A percentile compares a stretch with the other conserved stretches of the same genome.
Conservation (phyloP, 2,888 invertebrate genomes). For the Macrophya alboannulata region DNA sequence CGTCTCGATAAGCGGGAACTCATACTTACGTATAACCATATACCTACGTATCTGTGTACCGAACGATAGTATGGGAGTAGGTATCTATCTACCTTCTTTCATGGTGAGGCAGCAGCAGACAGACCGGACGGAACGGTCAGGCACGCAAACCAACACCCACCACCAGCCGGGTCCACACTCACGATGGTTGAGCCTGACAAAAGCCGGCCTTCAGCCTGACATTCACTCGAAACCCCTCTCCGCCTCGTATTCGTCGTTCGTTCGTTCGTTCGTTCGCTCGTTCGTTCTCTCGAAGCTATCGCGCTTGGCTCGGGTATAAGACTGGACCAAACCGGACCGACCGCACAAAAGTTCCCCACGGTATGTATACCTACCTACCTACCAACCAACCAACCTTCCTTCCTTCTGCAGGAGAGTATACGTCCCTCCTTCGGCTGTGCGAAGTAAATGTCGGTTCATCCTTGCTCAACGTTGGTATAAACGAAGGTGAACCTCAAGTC, state of each 20-base stretch:
- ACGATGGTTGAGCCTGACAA: constrained; percentile 72
- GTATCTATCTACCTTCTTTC: constrained; percentile 1
- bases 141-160: constrained; percentile 51
- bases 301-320: constrained; percentile 55
- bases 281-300: constrained; percentile 60
- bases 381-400: constrained; percentile 60
- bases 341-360: constrained; percentile 72
- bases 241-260: constrained; percentile 56
- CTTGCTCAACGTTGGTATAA: neutral
- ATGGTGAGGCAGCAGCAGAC: constrained; percentile 26
- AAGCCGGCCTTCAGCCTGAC: constrained; percentile 79
- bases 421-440: neutral
- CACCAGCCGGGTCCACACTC: constrained; percentile 44
- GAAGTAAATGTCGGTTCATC: constrained; percentile 24
- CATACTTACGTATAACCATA: neutral
- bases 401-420: constrained; percentile 36
- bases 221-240: constrained; percentile 75
- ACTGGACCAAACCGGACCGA: constrained; percentile 66
- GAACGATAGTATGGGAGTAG: neutral
- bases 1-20: constrained; percentile 15
- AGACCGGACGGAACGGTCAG: constrained; percentile 39
- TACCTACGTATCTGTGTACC: neutral
- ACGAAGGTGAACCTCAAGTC: neutral
- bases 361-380: constrained; percentile 68
- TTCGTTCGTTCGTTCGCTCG: constrained; percentile 19